Evolutionary conservation across 2,888 invertebrate genomes (phyloP).

Genomic region (Barypeithes pellucidus): DNA sequence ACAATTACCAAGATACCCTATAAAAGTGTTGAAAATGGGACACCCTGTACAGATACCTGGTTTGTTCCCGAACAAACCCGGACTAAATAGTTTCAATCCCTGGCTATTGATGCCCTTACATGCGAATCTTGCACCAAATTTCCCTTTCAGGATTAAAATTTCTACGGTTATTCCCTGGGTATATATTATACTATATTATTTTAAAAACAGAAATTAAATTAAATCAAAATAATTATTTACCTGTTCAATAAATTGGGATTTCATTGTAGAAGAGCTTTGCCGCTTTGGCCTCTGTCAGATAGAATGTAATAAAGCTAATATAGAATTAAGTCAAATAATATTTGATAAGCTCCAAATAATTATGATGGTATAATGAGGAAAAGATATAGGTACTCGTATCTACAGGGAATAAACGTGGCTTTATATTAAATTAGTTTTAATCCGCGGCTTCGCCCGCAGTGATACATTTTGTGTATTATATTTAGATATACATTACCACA

Average conservation of each 20-base stretch:
- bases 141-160: no score
- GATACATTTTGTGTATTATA: no score
- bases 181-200: neutral
- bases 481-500: no score
- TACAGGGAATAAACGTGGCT: conserved; percentile 16
- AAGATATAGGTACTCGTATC: conserved; percentile 19
- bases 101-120: no score
- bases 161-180: no score
- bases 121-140: no score
- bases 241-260: conserved; percentile 59
- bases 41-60: no score
- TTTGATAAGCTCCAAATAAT: conserved; percentile 39
- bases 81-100: no score
- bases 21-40: no score
- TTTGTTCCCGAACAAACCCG: no score
- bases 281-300: conserved; percentile 22
- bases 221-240: conserved; percentile 42
- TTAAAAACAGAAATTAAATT: neutral
- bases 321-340: conserved; percentile 24
- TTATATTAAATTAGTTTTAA: neutral
- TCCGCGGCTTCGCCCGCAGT: no score
- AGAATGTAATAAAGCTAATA: conserved; percentile 35
- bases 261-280: conserved; percentile 50
- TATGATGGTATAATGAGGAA: conserved; percentile 22
- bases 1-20: no score